Evolutionary conservation across 1,140 invertebrate genomes (phyloP), one percentile per base, ranked within the genome.

Genomic region (Procambarus clarkii): DNA sequence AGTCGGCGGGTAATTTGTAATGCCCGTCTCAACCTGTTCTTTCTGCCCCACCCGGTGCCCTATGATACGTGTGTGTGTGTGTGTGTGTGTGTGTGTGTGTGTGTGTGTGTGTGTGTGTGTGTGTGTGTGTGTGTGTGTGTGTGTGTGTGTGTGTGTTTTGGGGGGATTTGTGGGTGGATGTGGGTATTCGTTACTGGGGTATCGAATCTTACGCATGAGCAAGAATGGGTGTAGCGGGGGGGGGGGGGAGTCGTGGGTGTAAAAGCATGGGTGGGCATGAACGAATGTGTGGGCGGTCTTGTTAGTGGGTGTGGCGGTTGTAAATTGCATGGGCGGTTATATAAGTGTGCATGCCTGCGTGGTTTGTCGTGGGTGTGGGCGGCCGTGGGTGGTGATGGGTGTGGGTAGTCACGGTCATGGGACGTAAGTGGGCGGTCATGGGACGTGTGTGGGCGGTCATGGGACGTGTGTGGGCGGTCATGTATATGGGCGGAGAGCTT

Each of bases 31-130:
- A 74, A 74, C 69, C 69, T 34, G 69, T 34, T 34, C 34, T 34
- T 34, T 21, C 69, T 34, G 69, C n/a, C 69, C 69, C 69, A n/a
- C 69, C 69, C 4, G 13, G 8, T 54, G 50, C 50, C 69, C 69
- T 9, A n/a, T 4, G 64, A 4, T 15, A 5, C 24, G 50, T 81
- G 79, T 54, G 46, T n/a, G 79, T 81, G 46, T 81, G 50, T 81
- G 79, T 81, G 79, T 58, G 79, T 81, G 45, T 81, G 79, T 54
- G 46, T 81, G 79, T 81, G 79, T 54, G 50, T 58, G 79, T 81
- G n/a, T 0, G 54, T 58, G 54, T 1, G 64, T 11, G 3, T 34
- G 34, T 5, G 5, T n/a, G 50, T 81, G 46, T 54, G 46, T 8
- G 79, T 54, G 15, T 81, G 50, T 81, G 46, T 81, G 79, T n/a